A percentile compares a stretch with the other conserved stretches of the same genome.
Evolutionary conservation across 2,797 vertebrate species (phyloP).

Genomic region (Darevskia mixta): DNA sequence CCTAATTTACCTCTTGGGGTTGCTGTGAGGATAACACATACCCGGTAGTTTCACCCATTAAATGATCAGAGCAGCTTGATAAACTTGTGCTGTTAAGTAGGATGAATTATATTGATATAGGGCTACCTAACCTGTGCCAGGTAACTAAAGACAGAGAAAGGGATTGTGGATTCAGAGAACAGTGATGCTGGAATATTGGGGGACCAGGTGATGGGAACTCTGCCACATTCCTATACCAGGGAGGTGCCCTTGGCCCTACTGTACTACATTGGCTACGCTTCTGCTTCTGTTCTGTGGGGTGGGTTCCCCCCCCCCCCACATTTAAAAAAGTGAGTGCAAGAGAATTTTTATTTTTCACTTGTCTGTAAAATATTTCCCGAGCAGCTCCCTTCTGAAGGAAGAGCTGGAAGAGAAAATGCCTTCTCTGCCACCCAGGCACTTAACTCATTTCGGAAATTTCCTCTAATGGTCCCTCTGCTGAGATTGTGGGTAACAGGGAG

Average conservation of each 20-base stretch:
- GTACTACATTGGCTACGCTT: rapidly evolving
- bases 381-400: neutral
- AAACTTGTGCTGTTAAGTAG: neutral
- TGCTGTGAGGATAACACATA: too few relatives aligned
- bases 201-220: neutral
- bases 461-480: slow-evolving; percentile 20
- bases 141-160: neutral
- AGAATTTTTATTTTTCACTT: neutral
- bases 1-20: neutral
- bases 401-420: neutral
- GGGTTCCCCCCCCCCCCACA: neutral
- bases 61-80: neutral
- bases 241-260: neutral
- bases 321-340: neutral
- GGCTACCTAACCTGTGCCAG: neutral
- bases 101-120: neutral
- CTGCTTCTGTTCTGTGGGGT: neutral
- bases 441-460: slow-evolving; percentile 36
- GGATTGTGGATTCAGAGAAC: too few relatives aligned
- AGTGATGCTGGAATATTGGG: neutral
- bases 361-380: neutral
- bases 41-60: neutral
- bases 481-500: neutral
- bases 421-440: slow-evolving; percentile 26
- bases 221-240: neutral